These are phyloP conservation scores for Siniperca obscura DNA, from an alignment of 2,797 vertebrate species.

Conservation along the genomic window DNA sequence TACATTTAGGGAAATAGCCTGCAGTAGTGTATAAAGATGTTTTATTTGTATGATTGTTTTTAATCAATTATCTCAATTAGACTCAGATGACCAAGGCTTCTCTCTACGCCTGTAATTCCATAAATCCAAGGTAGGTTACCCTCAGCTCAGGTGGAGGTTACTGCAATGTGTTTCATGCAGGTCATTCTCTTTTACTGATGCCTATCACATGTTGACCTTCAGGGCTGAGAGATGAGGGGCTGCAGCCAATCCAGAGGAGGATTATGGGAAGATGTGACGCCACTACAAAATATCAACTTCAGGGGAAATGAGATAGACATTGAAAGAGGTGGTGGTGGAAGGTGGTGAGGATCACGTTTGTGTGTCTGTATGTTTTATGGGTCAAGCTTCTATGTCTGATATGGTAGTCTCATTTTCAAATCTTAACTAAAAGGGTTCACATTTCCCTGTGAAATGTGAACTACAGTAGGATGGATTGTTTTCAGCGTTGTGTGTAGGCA, in stretches of 20 bases:
- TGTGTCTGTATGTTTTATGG: slow-evolving; percentile 24
- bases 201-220: slow-evolving; percentile 74
- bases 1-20: not conserved
- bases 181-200: slow-evolving; percentile 71
- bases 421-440: not conserved
- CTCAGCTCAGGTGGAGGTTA: slow-evolving; percentile 45
- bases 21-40: not conserved
- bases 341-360: slow-evolving; percentile 17
- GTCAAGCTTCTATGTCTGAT: not conserved
- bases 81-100: not conserved
- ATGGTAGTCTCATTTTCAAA: slow-evolving; percentile 6
- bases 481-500: slow-evolving; percentile 14
- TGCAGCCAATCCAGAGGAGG: slow-evolving; percentile 72
- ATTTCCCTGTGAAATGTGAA: slow-evolving; percentile 8
- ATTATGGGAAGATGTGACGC: slow-evolving; percentile 73
- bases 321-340: slow-evolving; percentile 25
- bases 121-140: slow-evolving; percentile 15
- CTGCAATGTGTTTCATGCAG: slow-evolving; percentile 35
- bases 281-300: slow-evolving; percentile 67
- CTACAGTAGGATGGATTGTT: slow-evolving; percentile 15
- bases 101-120: not conserved
- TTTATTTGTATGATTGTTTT: not conserved
- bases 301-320: slow-evolving; percentile 48
- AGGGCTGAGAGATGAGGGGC: slow-evolving; percentile 65
- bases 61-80: slow-evolving; percentile 16